Evolutionary conservation across 2,113 vertebrate species (phyloP).

Genomic region (Cichladusa arquata): DNA sequence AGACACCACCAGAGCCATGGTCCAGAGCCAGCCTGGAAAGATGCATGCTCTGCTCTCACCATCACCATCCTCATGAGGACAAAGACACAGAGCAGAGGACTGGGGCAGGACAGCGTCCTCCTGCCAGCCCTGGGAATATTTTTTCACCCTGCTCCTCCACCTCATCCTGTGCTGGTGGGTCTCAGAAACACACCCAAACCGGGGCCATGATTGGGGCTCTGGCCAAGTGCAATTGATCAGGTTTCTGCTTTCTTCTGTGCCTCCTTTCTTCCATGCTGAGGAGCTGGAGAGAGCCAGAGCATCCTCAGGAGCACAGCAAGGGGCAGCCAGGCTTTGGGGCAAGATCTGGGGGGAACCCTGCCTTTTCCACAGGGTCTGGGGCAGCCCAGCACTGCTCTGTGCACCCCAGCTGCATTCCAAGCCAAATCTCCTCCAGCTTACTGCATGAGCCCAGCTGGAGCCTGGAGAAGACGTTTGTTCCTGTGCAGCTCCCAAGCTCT

Average conservation of each 20-base stretch:
- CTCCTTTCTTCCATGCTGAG: not conserved
- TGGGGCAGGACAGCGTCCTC: not conserved
- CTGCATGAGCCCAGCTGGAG: not conserved
- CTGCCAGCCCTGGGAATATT: not conserved
- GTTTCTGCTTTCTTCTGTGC: not conserved
- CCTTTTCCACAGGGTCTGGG: not conserved
- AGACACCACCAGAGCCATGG: not conserved
- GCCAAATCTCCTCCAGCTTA: rapidly evolving
- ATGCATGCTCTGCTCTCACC: not conserved
- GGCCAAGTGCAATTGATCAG: rapidly evolving
- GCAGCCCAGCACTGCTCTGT: not conserved
- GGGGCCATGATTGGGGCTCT: rapidly evolving
- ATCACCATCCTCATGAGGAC: not conserved
- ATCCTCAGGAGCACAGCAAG: not conserved
- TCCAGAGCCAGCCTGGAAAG: not conserved
- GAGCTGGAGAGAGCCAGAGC: not conserved
- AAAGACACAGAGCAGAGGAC: not conserved
- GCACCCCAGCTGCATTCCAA: not conserved
- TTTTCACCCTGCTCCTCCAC: not conserved
- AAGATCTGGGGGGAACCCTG: not conserved
- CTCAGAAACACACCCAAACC: not conserved
- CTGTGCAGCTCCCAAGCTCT: not conserved
- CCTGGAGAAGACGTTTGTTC: not conserved
- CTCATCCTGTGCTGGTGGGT: not conserved
- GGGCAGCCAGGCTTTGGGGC: not conserved